Percentiles rank a stretch among this genome's conserved stretches.
Evolutionary conservation across 53 echinoderm and acorn worm genomes (phyloP).

Genomic region (Astropecten irregularis): DNA sequence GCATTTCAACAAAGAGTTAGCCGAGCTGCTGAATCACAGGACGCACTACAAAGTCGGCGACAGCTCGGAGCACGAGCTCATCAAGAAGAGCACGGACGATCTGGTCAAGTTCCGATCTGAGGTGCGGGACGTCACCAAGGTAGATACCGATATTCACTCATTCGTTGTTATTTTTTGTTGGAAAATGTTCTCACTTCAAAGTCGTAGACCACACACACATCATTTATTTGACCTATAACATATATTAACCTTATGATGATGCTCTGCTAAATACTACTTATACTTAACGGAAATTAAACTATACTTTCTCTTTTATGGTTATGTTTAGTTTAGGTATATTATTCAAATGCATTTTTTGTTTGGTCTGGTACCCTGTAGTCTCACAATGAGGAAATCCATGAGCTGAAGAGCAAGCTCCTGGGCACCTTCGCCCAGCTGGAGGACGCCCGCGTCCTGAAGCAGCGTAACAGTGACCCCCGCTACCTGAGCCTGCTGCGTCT

Average conservation of each 20-base stretch:
- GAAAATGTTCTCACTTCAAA: too few relatives aligned
- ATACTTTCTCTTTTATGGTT: too few relatives aligned
- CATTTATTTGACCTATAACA: too few relatives aligned
- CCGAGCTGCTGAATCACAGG: slow-evolving; percentile 53
- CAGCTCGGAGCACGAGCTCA: slow-evolving; percentile 47
- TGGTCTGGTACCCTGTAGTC: slow-evolving; percentile 61
- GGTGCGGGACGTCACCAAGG: slow-evolving; percentile 79
- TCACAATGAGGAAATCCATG: slow-evolving; percentile 90
- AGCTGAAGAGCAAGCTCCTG: slow-evolving; percentile 73
- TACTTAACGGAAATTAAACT: too few relatives aligned
- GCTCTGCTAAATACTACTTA: too few relatives aligned
- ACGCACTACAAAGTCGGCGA: slow-evolving; percentile 61
- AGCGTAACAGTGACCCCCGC: slow-evolving; percentile 85
- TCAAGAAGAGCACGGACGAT: slow-evolving; percentile 60
- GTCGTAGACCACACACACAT: too few relatives aligned
- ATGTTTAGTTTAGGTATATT: too few relatives aligned
- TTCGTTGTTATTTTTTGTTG: too few relatives aligned
- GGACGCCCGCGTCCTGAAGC: slow-evolving; percentile 70
- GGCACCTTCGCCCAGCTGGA: slow-evolving; percentile 78
- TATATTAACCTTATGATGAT: too few relatives aligned
- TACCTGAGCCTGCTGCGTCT: slow-evolving; percentile 82
- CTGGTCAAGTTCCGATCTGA: slow-evolving; percentile 73
- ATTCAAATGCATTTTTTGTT: background rate
- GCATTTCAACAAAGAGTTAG: slow-evolving; percentile 76
- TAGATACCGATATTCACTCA: slow-evolving; percentile 30